phyloP scores from a whole-genome alignment of 2,797 vertebrate genomes.

The Alfaro cultratus region DNA sequence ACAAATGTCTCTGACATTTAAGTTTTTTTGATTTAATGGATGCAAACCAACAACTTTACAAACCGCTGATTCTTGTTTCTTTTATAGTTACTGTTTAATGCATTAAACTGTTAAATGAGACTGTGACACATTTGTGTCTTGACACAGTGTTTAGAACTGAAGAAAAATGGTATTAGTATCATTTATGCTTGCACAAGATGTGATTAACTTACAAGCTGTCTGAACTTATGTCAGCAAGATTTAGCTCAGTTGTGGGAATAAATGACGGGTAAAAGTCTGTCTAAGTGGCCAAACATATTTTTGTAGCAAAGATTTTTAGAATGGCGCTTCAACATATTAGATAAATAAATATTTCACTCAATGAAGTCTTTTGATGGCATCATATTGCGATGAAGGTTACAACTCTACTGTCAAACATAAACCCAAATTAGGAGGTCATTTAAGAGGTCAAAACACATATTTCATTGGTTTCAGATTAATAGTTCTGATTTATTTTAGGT shows the following conservation, averaged over 20 bases:
- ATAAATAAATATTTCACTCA: background rate
- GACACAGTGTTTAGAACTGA: background rate
- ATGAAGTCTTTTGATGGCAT: background rate
- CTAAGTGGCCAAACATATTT: background rate
- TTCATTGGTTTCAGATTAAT: too few species aligned
- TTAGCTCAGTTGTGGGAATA: background rate
- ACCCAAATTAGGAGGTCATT: background rate
- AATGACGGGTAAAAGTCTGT: background rate
- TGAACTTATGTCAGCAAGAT: background rate
- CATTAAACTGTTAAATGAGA: background rate
- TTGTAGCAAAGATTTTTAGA: background rate
- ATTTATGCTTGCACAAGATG: background rate
- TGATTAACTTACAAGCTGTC: background rate
- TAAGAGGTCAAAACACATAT: too few species aligned
- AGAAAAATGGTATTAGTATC: background rate
- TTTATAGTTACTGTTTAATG: background rate
- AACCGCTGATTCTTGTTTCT: background rate
- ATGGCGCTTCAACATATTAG: background rate
- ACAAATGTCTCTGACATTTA: too few species aligned
- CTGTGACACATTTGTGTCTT: background rate
- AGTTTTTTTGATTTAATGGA: background rate
- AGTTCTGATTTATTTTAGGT: too few species aligned
- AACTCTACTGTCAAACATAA: background rate
- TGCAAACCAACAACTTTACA: background rate
- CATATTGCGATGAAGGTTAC: background rate